Evolutionary conservation across 1,140 invertebrate genomes (phyloP).

Genomic region (Bacillus rossius): DNA sequence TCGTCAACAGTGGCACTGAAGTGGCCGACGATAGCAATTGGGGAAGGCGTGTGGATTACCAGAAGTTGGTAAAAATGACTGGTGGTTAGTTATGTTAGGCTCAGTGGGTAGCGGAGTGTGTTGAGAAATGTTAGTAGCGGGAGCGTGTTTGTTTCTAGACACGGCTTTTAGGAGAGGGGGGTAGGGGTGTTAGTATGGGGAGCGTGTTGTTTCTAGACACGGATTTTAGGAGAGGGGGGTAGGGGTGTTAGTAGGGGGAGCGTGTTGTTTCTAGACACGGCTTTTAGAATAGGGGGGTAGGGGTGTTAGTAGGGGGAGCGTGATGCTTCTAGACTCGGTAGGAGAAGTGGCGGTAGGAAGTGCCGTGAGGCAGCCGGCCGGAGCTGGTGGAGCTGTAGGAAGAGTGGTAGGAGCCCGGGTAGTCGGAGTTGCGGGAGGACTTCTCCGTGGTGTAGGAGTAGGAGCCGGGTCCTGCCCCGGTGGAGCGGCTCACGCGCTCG

Average conservation of each 20-base stretch:
- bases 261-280: conserved; percentile 55
- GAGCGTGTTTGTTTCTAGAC: too few species aligned
- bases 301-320: conserved; percentile 1
- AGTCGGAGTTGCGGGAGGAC: conserved; percentile 56
- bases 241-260: conserved; percentile 1
- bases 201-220: too few species aligned
- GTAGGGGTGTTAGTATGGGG: too few species aligned
- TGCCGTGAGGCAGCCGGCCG: conserved; percentile 72
- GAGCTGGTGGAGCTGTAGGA: conserved; percentile 69
- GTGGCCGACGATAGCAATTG: too few species aligned
- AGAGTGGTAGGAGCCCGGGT: conserved; percentile 67
- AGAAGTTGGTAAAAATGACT: too few species aligned
- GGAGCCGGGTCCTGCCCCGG: conserved; percentile 53
- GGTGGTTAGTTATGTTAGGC: too few species aligned
- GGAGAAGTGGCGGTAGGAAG: conserved; percentile 74
- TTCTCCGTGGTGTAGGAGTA: conserved; percentile 70
- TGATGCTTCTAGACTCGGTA: conserved; percentile 61
- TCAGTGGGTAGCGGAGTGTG: background rate
- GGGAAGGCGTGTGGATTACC: too few species aligned
- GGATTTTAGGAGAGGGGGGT: too few species aligned
- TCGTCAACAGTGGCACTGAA: too few species aligned
- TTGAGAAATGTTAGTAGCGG: background rate
- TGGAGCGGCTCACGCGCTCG: conserved; percentile 57
- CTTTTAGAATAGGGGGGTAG: background rate
- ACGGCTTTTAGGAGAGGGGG: too few species aligned